phyloP scores from a whole-genome alignment of 2,113 vertebrate species.

The Bubo blakistoni region DNA sequence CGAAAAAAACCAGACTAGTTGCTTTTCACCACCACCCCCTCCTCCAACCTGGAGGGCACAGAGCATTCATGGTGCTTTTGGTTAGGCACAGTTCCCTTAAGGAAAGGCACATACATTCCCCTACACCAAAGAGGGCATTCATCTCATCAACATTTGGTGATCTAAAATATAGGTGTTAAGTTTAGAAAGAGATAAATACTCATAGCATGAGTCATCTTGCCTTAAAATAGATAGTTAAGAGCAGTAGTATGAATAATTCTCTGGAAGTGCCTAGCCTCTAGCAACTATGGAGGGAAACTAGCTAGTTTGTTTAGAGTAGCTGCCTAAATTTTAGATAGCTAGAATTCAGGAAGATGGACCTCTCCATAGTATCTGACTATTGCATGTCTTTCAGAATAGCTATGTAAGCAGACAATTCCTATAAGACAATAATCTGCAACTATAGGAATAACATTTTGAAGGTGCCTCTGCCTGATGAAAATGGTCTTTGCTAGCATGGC shows the following conservation, averaged over 20 bases:
- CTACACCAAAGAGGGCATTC: background rate
- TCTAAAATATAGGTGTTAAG: background rate
- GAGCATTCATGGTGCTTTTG: background rate
- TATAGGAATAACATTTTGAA: background rate
- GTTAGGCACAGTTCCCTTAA: background rate
- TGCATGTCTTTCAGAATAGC: background rate
- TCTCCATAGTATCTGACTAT: background rate
- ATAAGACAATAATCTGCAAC: background rate
- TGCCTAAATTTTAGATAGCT: background rate
- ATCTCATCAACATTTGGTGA: background rate
- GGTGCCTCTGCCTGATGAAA: background rate
- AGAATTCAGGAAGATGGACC: accelerated
- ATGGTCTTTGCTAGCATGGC: background rate
- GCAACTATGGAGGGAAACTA: background rate
- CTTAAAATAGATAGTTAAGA: background rate
- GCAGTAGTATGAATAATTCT: background rate
- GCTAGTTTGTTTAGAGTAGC: background rate
- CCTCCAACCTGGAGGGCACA: background rate
- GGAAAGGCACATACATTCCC: background rate
- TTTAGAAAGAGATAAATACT: background rate
- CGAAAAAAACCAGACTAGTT: background rate
- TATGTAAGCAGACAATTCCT: background rate
- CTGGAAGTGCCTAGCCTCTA: background rate
- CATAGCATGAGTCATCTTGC: background rate
- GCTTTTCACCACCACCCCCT: background rate